Evolutionary conservation across 1,140 invertebrate genomes (phyloP), one percentile per base, ranked within the genome.

Genomic region (Drosophila virilis): DNA sequence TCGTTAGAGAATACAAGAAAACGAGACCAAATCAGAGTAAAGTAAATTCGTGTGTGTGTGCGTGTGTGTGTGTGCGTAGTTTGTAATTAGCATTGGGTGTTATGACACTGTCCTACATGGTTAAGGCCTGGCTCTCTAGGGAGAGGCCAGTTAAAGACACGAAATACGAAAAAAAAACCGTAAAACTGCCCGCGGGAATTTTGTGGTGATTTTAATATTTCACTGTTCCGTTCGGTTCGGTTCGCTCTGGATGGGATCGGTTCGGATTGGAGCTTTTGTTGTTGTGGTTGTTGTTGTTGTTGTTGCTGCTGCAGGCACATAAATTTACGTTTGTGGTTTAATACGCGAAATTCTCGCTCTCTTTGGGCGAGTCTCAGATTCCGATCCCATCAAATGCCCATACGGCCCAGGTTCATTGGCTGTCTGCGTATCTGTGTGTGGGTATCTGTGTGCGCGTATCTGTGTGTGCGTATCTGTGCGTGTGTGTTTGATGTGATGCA

Each of bases 271-370:
- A 7, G 3, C 6, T 33, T 33, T 35, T 43, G 45, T 51, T 68
- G 46, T 45, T 65, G 57, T 59, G 61, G 80, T 2, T 57, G 38
- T 22, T 33, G 43, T 35, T 57, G 55, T 15, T 43, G 45, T 51
- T 73, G 46, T 42, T 65, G 57, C 59, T 65, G 80, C 0, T 57
- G 38, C 54, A 40, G 54, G 48, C 59, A 69, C 75, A 86, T 90
- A 90, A 90, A 90, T 91, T 91, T 75, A 73, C 86, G 76, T 77
- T 71, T 90, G 88, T 78, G 88, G 88, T 83, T 90, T 86, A 86
- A 85, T 77, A 74, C 78, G 65, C 80, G 46, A 84, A 65, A 68
- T 74, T 70, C 70, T 74, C 71, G 40, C 71, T 75, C 55, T 69
- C 35, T 60, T 8, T 55, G 35, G 45, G 33, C 40, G 33, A 51